Evolutionary conservation across 2,888 invertebrate species (phyloP).

Genomic region (Campoletis raptor): DNA sequence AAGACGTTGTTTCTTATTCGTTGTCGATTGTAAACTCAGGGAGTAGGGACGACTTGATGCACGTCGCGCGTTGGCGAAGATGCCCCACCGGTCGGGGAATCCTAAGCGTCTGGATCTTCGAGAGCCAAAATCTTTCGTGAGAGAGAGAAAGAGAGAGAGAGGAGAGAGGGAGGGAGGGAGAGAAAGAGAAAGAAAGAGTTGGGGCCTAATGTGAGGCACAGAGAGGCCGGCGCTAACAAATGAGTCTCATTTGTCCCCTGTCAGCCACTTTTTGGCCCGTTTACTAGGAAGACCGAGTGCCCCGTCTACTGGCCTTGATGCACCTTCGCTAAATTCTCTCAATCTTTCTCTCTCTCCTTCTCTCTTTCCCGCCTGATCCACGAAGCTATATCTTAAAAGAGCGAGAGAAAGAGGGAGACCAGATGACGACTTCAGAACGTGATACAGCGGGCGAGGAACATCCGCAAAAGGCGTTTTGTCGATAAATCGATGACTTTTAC

Average conservation of each 20-base stretch:
- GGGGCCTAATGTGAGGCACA: conserved; percentile 71
- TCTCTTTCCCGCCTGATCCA: background rate
- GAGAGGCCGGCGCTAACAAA: conserved; percentile 79
- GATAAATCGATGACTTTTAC: conserved; percentile 45
- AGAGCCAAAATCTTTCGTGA: conserved; percentile 38
- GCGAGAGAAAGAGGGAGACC: conserved; percentile 62
- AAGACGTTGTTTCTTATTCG: background rate
- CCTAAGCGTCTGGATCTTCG: conserved; percentile 49
- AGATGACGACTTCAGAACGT: conserved; percentile 40
- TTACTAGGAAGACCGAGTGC: conserved; percentile 73
- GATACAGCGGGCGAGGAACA: conserved; percentile 29
- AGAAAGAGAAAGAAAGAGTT: conserved; percentile 10
- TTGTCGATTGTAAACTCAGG: background rate
- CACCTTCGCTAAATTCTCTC: conserved; percentile 66
- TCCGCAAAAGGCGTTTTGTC: conserved; percentile 49
- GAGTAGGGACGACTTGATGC: conserved; percentile 15
- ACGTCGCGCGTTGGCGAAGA: conserved; percentile 41
- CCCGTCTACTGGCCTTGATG: conserved; percentile 77
- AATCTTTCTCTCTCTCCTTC: conserved; percentile 9
- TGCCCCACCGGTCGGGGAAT: conserved; percentile 35
- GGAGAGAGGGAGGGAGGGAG: conserved; percentile 37
- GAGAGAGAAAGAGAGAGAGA: conserved; percentile 28
- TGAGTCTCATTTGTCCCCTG: conserved; percentile 81
- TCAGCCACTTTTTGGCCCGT: conserved; percentile 79
- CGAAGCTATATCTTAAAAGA: conserved; percentile 48